Percentiles rank a stretch among this genome's conserved stretches.
Evolutionary conservation across 2,888 invertebrate species (phyloP).

Genomic region (Hirudinaria manillensis): DNA sequence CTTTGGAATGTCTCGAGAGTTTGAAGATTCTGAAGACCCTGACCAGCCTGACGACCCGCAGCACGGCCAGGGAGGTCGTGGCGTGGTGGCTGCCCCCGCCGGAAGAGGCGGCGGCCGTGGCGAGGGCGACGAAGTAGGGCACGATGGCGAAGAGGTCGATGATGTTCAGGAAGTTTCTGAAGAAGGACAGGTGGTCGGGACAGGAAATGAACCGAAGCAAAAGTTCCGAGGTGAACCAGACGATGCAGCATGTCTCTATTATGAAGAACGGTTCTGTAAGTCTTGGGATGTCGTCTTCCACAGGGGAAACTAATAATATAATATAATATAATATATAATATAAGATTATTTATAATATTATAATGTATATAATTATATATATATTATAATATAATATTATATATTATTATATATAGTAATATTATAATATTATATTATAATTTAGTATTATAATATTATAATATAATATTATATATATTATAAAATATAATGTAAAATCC

Average conservation of each 20-base stretch:
- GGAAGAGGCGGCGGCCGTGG: conserved; percentile 81
- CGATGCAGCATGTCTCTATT: conserved; percentile 97
- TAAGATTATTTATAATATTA: too few species aligned
- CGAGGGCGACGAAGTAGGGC: conserved; percentile 98
- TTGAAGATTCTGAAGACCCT: conserved; percentile 99
- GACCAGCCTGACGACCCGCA: conserved; percentile 94
- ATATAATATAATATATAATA: too few species aligned
- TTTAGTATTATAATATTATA: too few species aligned
- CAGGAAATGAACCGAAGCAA: conserved; percentile 96
- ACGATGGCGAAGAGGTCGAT: conserved; percentile 99
- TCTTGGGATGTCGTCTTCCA: conserved; percentile 89
- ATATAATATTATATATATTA: too few species aligned
- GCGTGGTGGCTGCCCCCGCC: conserved; percentile 44
- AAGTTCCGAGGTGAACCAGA: conserved; percentile 93
- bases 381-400: too few species aligned
- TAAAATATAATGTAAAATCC: too few species aligned
- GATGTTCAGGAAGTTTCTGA: conserved; percentile 98
- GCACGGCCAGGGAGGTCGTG: conserved; percentile 71
- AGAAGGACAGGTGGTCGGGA: conserved; percentile 96
- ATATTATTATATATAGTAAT: too few species aligned
- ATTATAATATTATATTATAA: too few species aligned
- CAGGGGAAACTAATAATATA: not conserved
- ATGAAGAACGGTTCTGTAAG: conserved; percentile 99
- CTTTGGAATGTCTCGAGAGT: conserved; percentile 97
- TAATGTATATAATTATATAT: too few species aligned